These are phyloP conservation scores for Ochotona princeps DNA, from an alignment of 2,113 vertebrate genomes.

Conservation along the genomic window DNA sequence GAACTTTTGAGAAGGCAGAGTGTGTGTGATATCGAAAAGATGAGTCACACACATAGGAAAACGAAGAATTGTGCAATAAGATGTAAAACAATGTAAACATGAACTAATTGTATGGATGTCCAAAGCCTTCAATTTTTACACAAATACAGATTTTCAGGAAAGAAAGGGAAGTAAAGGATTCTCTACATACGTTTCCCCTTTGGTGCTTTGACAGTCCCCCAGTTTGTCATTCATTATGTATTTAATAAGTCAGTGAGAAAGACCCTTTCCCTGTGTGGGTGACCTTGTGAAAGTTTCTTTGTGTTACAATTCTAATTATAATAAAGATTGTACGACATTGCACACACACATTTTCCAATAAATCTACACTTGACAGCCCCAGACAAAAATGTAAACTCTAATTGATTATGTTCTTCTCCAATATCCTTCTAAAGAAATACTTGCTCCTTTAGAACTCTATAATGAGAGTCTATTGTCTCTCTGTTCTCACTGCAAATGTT, in stretches of 20 bases:
- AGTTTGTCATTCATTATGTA: neutral
- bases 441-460: neutral
- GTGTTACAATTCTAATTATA: slow-evolving; percentile 8
- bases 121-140: neutral
- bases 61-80: neutral
- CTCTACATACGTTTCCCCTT: neutral
- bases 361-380: neutral
- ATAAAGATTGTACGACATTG: neutral
- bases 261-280: neutral
- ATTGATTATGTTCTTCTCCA: neutral
- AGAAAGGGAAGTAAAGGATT: neutral
- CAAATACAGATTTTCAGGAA: neutral
- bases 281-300: neutral
- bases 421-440: neutral
- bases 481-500: neutral
- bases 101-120: neutral
- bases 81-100: neutral
- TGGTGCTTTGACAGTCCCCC: neutral
- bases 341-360: neutral
- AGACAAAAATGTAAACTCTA: slow-evolving; percentile 5
- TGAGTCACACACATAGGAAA: neutral
- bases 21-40: neutral
- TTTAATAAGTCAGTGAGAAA: neutral
- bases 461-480: neutral
- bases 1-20: neutral